Base-by-base conservation (phyloP, 2,888 invertebrate species). In the Marronus borbonicus region DNA sequence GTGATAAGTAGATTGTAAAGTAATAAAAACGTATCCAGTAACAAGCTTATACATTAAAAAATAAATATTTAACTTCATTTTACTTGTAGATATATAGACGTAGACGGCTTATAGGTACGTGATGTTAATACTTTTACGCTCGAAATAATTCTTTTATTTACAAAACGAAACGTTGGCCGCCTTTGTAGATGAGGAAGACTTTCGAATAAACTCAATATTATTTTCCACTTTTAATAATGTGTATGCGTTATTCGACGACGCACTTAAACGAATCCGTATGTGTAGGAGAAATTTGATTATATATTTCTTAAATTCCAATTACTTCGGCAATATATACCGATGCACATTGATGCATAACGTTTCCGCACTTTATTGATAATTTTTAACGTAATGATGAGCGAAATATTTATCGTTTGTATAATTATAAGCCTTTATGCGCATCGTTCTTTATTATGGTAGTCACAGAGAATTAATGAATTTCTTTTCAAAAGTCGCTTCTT, bases 51-150 rank as follows among this genome's bases (percentile, higher is more conserved):
- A 14, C 7, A 72, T 72, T 60, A 10, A n/a, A 72, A 72, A 58
- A 72, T 72, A 72, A 72, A 72, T 72, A 72, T 72, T 72, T 72
- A 39, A 72, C 72, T 72, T 72, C 58, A 60, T 72, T 72, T 72
- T 58, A 72, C 58, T 72, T 72, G 58, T 72, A 69, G 52, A 69
- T 69, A 50, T 49, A 20, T 17, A 17, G 7, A 66, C 62, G 24
- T n/a, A 39, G 17, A 72, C 17, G 17, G 24, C 36, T 17, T 60
- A 28, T 72, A 72, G 58, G 72, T 58, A 58, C 39, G 39, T 58
- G 72, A 72, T 72, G 58, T 17, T 72, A 72, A 36, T 58, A 72
- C 20, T 72, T 58, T 72, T 58, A 72, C 17, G 31, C 39, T 44
- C 36, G 31, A 60, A 72, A 72, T 58, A 7, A 8, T 72, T 72